phyloP scores from a whole-genome alignment of 2,113 vertebrate genomes.

The Merops nubicus region DNA sequence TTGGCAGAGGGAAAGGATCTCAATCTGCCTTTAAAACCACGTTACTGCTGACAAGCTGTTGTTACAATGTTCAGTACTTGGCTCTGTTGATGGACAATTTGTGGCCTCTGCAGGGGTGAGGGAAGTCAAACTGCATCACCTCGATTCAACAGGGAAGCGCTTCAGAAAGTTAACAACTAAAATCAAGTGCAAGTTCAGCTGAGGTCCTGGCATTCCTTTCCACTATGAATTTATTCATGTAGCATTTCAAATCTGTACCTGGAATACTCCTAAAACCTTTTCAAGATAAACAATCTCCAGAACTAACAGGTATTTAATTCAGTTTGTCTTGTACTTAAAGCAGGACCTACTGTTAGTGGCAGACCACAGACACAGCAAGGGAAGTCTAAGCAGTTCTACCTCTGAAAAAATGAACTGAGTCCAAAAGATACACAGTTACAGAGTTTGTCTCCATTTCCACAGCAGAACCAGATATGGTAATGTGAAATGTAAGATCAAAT shows the following conservation, averaged over 20 bases:
- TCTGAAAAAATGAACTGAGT: not conserved
- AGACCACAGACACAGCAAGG: not conserved
- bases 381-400: not conserved
- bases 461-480: not conserved
- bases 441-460: not conserved
- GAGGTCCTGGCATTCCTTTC: not conserved
- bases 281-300: not conserved
- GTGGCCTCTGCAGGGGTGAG: too few relatives aligned
- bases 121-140: not conserved
- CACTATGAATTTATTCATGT: not conserved
- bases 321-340: not conserved
- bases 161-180: not conserved
- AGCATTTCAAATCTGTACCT: not conserved
- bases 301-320: not conserved
- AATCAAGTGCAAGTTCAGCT: not conserved
- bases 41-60: not conserved
- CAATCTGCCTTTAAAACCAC: not conserved
- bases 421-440: not conserved
- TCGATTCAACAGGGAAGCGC: not conserved
- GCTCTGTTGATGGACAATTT: not conserved
- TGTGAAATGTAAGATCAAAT: not conserved
- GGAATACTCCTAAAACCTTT: not conserved
- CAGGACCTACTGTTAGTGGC: not conserved
- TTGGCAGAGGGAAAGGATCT: not conserved
- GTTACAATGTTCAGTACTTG: not conserved